phyloP scores from a whole-genome alignment of 2,797 vertebrate species.

The Protosalanx chinensis region DNA sequence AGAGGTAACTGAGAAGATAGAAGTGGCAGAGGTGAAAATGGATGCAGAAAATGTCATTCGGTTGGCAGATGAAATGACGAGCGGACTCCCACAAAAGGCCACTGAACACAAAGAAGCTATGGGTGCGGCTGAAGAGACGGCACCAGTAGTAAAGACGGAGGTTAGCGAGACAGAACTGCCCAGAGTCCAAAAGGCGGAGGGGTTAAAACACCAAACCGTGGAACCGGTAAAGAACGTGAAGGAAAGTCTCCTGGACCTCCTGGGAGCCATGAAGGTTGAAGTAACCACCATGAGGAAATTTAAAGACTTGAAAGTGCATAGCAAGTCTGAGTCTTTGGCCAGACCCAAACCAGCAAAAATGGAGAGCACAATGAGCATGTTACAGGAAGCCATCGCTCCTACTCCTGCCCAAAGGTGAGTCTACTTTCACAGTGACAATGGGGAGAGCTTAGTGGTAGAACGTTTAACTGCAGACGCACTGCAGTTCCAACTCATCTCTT shows the following conservation, averaged over 20 bases:
- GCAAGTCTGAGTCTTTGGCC: slow-evolving; percentile 27
- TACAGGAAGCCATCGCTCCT: slow-evolving; percentile 58
- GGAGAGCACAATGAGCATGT: slow-evolving; percentile 61
- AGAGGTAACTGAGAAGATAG: neutral
- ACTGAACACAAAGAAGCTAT: slow-evolving; percentile 19
- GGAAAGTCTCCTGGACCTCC: slow-evolving; percentile 74
- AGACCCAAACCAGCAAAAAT: slow-evolving; percentile 20
- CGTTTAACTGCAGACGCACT: neutral
- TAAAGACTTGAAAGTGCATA: slow-evolving; percentile 51
- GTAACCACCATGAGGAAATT: slow-evolving; percentile 73
- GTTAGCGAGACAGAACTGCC: neutral
- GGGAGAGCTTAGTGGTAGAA: neutral
- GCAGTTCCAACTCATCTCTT: neutral
- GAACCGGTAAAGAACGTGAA: slow-evolving; percentile 59
- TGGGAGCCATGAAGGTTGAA: slow-evolving; percentile 87
- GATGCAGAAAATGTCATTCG: slow-evolving; percentile 14
- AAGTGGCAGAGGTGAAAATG: neutral
- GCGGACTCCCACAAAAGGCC: too few relatives aligned
- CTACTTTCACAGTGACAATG: neutral
- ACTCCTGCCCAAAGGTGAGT: slow-evolving; percentile 68
- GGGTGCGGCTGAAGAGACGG: neutral
- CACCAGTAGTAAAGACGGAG: neutral
- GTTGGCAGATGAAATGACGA: too few relatives aligned
- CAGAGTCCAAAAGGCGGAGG: neutral
- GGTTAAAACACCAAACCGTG: neutral